phyloP scores from a whole-genome alignment of 2,113 vertebrate genomes.

The Laticauda colubrina region DNA sequence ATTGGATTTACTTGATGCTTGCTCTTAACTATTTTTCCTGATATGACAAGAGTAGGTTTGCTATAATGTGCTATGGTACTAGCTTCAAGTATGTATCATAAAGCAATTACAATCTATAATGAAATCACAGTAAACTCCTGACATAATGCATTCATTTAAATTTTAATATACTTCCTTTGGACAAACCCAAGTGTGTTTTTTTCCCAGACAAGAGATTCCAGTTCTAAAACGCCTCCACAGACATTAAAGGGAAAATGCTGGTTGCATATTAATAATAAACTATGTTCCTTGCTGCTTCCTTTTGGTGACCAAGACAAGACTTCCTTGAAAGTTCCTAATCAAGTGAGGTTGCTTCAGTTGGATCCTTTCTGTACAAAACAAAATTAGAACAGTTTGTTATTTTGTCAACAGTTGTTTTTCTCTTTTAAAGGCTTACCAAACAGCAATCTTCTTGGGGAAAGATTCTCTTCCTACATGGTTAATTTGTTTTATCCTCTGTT shows the following conservation, averaged over 20 bases:
- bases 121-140: slow-evolving; percentile 19
- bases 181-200: slow-evolving; percentile 35
- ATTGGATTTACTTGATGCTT: background rate
- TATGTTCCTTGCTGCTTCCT: background rate
- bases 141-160: slow-evolving; percentile 52
- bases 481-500: slow-evolving; percentile 5
- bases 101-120: background rate
- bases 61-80: background rate
- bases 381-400: slow-evolving; percentile 28
- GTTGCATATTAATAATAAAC: slow-evolving; percentile 37
- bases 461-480: background rate
- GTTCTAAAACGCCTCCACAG: slow-evolving; percentile 48
- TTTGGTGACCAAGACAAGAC: slow-evolving; percentile 15
- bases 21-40: background rate
- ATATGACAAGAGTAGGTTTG: background rate
- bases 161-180: slow-evolving; percentile 52
- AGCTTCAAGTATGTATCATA: background rate
- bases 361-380: slow-evolving; percentile 20
- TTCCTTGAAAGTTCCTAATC: background rate
- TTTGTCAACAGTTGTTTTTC: slow-evolving; percentile 28
- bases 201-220: slow-evolving; percentile 55
- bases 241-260: slow-evolving; percentile 42
- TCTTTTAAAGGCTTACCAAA: background rate
- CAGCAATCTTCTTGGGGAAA: background rate
- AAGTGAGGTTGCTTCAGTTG: slow-evolving; percentile 21